Conservation (phyloP, 2,888 invertebrate species). For the Drosophila buzzatii region DNA sequence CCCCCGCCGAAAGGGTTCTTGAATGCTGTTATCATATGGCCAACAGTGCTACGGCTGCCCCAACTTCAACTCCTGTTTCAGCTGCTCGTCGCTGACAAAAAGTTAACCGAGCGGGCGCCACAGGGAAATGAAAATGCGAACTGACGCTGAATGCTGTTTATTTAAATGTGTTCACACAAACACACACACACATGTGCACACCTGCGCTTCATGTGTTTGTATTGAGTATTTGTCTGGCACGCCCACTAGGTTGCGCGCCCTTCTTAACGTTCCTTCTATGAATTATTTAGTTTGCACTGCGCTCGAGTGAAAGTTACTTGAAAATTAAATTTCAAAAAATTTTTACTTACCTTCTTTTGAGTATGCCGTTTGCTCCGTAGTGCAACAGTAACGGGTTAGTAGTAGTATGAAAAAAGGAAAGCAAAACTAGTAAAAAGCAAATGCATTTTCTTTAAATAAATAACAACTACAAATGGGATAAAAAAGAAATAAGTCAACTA, state of each 20-base stretch:
- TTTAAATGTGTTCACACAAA: constrained; percentile 62
- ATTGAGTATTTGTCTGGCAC: constrained; percentile 42
- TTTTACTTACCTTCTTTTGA: constrained; percentile 48
- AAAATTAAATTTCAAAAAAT: constrained; percentile 77
- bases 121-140: constrained; percentile 46
- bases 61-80: constrained; percentile 20
- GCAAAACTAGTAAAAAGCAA: constrained; percentile 39
- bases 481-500: constrained; percentile 42
- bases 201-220: constrained; percentile 38
- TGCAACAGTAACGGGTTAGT: constrained; percentile 33
- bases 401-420: neutral
- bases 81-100: constrained; percentile 45
- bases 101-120: constrained; percentile 61
- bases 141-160: constrained; percentile 74
- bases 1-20: constrained; percentile 59
- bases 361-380: constrained; percentile 24
- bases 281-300: constrained; percentile 80
- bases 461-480: constrained; percentile 62
- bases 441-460: constrained; percentile 74
- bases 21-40: constrained; percentile 64
- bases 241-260: constrained; percentile 22
- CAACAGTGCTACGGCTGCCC: constrained; percentile 38
- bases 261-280: constrained; percentile 56
- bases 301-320: constrained; percentile 80
- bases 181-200: constrained; percentile 36